Base-by-base conservation (phyloP, 2,797 vertebrate genomes). In the Tachyglossus aculeatus region DNA sequence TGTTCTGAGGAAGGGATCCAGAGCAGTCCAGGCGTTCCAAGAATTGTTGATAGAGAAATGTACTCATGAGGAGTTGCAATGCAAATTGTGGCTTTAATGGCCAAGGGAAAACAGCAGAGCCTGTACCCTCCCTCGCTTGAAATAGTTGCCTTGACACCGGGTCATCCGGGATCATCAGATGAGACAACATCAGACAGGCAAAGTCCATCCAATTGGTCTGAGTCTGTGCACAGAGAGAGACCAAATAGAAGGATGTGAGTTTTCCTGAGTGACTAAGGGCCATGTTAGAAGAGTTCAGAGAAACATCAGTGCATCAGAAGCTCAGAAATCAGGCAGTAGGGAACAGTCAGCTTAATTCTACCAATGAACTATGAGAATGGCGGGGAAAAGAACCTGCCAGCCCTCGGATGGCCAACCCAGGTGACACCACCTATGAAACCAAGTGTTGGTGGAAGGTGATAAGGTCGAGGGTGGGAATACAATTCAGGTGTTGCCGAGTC, bases 71-170 rank as follows among this genome's bases (percentile, higher is more conserved):
- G 57, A 54, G 12, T 5, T 80, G 47, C 32, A 73, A 47, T 74
- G 56, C 41, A 43, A 81, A 74, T 62, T 58, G 38, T 33, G 44
- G 57, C 22, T 33, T 44, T 24, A n/a, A 40, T 6, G 22, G 22
- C 21, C 24, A 44, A 5, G 1, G 55, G 39, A 58, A 67, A 44
- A 2, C 0, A 0, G 25, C 48, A 44, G 1, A 7, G 13, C 63
- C 34, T 0, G 1, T 37, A n/a, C n/a, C 36, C 32, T n/a, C n/a
- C n/a, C n/a, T n/a, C n/a, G n/a, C n/a, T 61, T 38, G 67, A 38
- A 77, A 67, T 19, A 82, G 66, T 45, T 83, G 41, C 37, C 32
- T 24, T 34, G 51, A 57, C 36, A 39, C 18, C 5, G 1, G 70
- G 55, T 60, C 68, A 67, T 52, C 67, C 57, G 52, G 32, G 25